Evolutionary conservation across 2,888 invertebrate species (phyloP), one percentile per base, ranked within the genome.

Genomic region (Sinodicranocentrus sp.): DNA sequence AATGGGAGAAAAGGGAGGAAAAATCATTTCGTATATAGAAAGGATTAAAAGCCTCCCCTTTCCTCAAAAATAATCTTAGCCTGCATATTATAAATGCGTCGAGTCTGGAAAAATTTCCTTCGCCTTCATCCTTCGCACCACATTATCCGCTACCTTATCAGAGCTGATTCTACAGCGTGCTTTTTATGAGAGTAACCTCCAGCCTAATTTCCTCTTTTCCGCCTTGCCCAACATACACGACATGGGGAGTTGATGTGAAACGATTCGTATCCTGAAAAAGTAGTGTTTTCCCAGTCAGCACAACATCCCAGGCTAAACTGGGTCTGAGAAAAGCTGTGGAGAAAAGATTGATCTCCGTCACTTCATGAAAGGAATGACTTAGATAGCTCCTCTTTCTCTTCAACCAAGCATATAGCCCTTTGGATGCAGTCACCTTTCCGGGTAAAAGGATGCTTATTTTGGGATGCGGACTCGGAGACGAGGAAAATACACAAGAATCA

Each of bases 311-410:
- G 5, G 21, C 17, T 48, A 57, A 57, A 61, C 39, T 52, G 39
- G 52, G 54, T 65, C 39, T n/a, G 67, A 28, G 25, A 63, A 61
- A 28, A 39, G 13, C 21, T 63, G 71, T 13, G 33, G 28, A 33
- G 57, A 59, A 75, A 70, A 78, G 78, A 78, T 78, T 78, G 78
- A 78, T 78, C 78, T 70, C 57, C 68, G 57, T 70, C 78, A 78
- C 70, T 70, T 78, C 28, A 63, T 78, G 61, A 78, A 78, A 44
- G 59, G 48, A 71, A 78, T 59, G 70, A 33, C 61, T 61, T 61
- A 8, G 17, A 63, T 71, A 19, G 48, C 52, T 61, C 44, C 67
- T 48, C 28, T 25, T 39, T 33, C 25, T 59, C 26, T 72, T 23
- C 25, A 72, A 33, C 71, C 57, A 71, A 21, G 21, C 6, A 57